Evolutionary conservation across 2,797 vertebrate genomes (phyloP).

Genomic region (Lerista edwardsae): DNA sequence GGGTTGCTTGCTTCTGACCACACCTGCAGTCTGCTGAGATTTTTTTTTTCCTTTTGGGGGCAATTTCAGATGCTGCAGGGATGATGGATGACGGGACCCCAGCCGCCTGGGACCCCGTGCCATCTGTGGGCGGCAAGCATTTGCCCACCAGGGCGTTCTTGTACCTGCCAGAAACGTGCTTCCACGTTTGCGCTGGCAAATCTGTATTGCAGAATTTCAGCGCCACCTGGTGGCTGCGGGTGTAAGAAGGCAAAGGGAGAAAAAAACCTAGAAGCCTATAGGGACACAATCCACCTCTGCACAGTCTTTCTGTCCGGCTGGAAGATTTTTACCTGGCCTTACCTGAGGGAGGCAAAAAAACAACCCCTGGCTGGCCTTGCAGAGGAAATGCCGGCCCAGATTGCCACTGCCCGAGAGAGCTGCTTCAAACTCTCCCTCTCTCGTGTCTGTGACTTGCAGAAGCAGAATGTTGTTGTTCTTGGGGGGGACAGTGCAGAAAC

Average conservation of each 20-base stretch:
- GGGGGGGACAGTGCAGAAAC: too few relatives aligned
- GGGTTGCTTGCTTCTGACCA: background rate
- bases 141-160: background rate
- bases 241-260: background rate
- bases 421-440: background rate
- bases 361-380: too few relatives aligned
- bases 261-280: background rate
- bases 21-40: too few relatives aligned
- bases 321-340: too few relatives aligned
- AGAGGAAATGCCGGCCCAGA: too few relatives aligned
- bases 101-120: background rate
- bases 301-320: too few relatives aligned
- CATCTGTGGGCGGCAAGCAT: background rate
- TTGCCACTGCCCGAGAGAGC: too few relatives aligned
- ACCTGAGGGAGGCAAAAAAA: too few relatives aligned
- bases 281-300: background rate
- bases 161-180: background rate
- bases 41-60: too few relatives aligned
- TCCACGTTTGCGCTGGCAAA: background rate
- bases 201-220: background rate
- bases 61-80: background rate
- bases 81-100: accelerated
- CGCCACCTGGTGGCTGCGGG: background rate
- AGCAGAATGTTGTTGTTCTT: background rate
- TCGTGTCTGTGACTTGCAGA: background rate